These are phyloP conservation scores for Nymphicus hollandicus DNA, from an alignment of 2,113 vertebrate genomes.

Conservation along the genomic window DNA sequence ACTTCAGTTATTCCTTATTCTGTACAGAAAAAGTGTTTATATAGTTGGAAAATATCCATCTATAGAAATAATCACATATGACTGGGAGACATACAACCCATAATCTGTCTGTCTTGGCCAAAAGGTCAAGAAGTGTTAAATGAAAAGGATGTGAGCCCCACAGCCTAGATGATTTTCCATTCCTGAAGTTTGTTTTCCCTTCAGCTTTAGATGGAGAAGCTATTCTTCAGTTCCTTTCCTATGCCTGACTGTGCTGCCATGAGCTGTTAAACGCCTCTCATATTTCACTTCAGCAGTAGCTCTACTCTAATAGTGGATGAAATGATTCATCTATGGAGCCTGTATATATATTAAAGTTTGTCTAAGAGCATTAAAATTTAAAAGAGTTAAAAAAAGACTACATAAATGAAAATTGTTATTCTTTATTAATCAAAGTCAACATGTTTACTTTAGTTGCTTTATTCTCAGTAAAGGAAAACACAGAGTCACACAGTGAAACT, in stretches of 20 bases:
- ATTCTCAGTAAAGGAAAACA: not conserved
- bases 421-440: not conserved
- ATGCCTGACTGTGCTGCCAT: not conserved
- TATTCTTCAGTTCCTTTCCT: not conserved
- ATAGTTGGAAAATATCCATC: not conserved
- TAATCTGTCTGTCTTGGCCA: not conserved
- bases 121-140: not conserved
- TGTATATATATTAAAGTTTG: not conserved
- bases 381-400: not conserved
- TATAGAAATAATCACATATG: not conserved
- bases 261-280: not conserved
- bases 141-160: not conserved
- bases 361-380: not conserved
- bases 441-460: not conserved
- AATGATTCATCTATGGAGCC: not conserved
- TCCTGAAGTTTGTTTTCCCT: not conserved
- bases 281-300: not conserved
- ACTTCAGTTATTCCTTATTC: not conserved
- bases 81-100: accelerated
- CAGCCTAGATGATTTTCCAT: not conserved
- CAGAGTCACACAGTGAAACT: not conserved
- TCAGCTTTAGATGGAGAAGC: not conserved
- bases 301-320: not conserved
- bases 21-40: not conserved
- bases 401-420: not conserved